These are phyloP conservation scores for Dicrostonyx torquatus DNA, from an alignment of 2,797 vertebrate species.

Conservation along the genomic window DNA sequence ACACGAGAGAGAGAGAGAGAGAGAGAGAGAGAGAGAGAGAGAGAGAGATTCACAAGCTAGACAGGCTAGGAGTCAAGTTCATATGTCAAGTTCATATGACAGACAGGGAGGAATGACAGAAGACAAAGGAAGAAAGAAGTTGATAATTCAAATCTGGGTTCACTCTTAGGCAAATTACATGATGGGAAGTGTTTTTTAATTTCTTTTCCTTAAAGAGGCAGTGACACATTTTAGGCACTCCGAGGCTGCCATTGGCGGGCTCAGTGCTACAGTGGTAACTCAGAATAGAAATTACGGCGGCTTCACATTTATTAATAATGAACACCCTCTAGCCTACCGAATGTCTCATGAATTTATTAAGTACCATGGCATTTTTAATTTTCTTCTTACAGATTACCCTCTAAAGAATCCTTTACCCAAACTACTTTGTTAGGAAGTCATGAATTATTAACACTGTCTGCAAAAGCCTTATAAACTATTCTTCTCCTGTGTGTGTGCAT, in stretches of 20 bases:
- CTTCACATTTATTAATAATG: constrained; percentile 26
- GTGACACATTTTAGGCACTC: background rate
- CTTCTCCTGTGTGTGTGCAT: background rate
- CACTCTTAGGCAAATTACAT: background rate
- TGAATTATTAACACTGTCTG: background rate
- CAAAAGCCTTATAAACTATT: constrained; percentile 6
- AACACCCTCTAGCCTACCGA: background rate
- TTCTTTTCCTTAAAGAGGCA: background rate
- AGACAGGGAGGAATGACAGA: background rate
- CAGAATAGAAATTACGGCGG: constrained; percentile 27
- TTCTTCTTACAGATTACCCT: constrained; percentile 17
- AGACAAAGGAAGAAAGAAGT: too few species aligned
- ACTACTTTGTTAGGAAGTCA: constrained; percentile 3
- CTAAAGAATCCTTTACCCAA: constrained; percentile 35
- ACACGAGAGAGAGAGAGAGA: too few species aligned
- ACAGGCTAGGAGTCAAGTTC: background rate
- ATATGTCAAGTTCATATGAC: background rate
- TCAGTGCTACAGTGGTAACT: background rate
- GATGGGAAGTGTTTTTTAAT: background rate
- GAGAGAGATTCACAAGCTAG: background rate
- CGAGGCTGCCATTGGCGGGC: background rate
- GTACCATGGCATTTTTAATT: background rate
- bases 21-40: background rate
- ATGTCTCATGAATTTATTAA: background rate
- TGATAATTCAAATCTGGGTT: background rate